A percentile compares a stretch with the other conserved stretches of the same genome.
These are phyloP conservation scores for Tridacna crocea DNA, from an alignment of 2,888 invertebrate genomes.

Conservation along the genomic window DNA sequence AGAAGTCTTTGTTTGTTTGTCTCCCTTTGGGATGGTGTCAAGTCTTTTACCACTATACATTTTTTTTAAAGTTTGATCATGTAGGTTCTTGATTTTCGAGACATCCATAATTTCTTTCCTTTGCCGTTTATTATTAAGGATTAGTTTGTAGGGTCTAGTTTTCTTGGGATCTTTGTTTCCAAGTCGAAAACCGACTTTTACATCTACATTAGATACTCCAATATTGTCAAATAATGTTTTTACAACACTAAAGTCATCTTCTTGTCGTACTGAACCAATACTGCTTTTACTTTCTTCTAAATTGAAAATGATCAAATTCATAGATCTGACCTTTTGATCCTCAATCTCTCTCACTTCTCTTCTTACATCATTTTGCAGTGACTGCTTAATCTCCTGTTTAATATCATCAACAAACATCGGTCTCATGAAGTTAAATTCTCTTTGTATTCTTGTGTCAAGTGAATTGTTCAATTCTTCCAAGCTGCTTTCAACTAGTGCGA, in stretches of 20 bases:
- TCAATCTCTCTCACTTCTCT: not conserved
- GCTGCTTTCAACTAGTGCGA: not conserved
- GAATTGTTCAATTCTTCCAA: not conserved
- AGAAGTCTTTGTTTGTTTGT: too few relatives aligned
- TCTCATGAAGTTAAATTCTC: not conserved
- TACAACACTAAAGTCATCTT: not conserved
- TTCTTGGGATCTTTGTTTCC: not conserved
- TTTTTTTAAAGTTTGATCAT: not conserved
- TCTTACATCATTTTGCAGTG: not conserved
- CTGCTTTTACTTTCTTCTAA: not conserved
- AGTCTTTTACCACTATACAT: constrained; percentile 1
- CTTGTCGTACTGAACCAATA: not conserved
- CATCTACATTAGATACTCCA: not conserved
- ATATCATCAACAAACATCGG: not conserved
- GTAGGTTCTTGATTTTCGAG: not conserved
- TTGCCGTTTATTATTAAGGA: not conserved
- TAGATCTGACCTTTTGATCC: not conserved
- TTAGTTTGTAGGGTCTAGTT: not conserved
- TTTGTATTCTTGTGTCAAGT: not conserved
- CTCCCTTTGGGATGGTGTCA: not conserved
- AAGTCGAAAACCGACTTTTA: not conserved
- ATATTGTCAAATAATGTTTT: not conserved
- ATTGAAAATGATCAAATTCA: not conserved
- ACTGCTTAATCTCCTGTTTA: not conserved
- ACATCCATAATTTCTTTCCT: not conserved